Conservation (phyloP, 2,888 invertebrate species). For the Lithosia quadra region DNA sequence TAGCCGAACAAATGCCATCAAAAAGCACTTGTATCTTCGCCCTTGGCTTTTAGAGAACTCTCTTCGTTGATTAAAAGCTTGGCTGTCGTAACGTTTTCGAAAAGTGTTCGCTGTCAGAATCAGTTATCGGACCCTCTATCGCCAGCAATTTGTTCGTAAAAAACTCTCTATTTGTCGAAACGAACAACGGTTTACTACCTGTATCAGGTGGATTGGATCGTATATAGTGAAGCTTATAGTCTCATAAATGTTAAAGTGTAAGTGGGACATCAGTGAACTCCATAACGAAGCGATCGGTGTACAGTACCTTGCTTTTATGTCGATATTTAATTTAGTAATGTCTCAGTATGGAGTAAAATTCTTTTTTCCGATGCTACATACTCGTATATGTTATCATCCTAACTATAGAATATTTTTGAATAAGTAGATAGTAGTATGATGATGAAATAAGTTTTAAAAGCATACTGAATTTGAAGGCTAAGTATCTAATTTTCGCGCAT, state of each 20-base stretch:
- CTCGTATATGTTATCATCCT: too few species aligned
- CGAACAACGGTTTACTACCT: constrained; percentile 19
- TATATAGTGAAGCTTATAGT: constrained; percentile 19
- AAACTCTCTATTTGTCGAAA: constrained; percentile 9
- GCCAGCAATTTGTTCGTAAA: constrained; percentile 14
- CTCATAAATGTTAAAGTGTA: constrained; percentile 23
- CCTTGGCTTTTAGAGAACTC: constrained; percentile 12
- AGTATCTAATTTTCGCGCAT: too few species aligned
- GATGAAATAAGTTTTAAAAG: not conserved
- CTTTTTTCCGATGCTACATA: not conserved
- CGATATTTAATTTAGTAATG: not conserved
- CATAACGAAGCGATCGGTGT: constrained; percentile 4
- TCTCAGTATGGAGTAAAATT: not conserved
- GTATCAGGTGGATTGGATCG: constrained; percentile 24
- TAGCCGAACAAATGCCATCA: constrained; percentile 2
- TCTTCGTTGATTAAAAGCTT: constrained; percentile 20
- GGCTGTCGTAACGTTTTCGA: constrained; percentile 7
- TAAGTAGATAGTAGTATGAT: not conserved
- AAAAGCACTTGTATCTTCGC: constrained; percentile 3
- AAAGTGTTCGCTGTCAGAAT: constrained; percentile 23
- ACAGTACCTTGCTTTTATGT: not conserved
- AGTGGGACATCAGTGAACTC: constrained; percentile 13
- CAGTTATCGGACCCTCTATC: constrained; percentile 19
- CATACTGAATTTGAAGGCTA: too few species aligned
- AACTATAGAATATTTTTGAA: not conserved